These are phyloP conservation scores for Romanogobio albipinnatus DNA, from an alignment of 2,113 vertebrate genomes.

Conservation along the genomic window DNA sequence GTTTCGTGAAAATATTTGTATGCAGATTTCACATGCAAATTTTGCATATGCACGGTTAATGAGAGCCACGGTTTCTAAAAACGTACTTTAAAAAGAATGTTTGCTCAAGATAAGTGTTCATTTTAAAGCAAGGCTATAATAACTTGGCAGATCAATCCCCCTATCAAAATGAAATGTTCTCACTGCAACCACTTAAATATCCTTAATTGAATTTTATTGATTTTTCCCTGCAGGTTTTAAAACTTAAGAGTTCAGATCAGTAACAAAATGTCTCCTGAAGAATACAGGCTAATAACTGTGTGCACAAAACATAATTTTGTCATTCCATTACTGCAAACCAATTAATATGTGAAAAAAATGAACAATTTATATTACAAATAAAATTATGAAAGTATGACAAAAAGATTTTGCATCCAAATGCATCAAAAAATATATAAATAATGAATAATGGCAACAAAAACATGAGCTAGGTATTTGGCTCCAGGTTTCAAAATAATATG, in stretches of 20 bases:
- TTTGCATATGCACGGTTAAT: background rate
- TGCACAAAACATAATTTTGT: background rate
- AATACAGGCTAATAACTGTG: background rate
- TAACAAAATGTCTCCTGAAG: background rate
- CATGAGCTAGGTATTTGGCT: background rate
- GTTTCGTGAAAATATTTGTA: background rate
- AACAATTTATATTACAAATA: background rate
- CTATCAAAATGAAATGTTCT: background rate
- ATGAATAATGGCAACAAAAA: too few relatives aligned
- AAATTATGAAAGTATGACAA: background rate
- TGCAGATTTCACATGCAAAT: background rate
- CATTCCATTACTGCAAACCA: background rate
- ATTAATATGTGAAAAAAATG: background rate
- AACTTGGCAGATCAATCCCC: background rate
- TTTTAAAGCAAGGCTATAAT: background rate
- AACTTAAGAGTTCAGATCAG: background rate
- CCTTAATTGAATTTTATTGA: background rate
- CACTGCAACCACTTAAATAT: background rate
- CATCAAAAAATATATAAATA: too few relatives aligned
- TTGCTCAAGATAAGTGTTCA: background rate
- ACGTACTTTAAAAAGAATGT: background rate
- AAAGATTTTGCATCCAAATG: too few relatives aligned
- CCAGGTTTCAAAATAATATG: background rate
- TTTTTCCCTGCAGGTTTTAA: background rate
- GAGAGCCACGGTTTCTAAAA: background rate